Evolutionary conservation across 1,140 invertebrate genomes (phyloP), one percentile per base, ranked within the genome.

Genomic region (Platyura marginata): DNA sequence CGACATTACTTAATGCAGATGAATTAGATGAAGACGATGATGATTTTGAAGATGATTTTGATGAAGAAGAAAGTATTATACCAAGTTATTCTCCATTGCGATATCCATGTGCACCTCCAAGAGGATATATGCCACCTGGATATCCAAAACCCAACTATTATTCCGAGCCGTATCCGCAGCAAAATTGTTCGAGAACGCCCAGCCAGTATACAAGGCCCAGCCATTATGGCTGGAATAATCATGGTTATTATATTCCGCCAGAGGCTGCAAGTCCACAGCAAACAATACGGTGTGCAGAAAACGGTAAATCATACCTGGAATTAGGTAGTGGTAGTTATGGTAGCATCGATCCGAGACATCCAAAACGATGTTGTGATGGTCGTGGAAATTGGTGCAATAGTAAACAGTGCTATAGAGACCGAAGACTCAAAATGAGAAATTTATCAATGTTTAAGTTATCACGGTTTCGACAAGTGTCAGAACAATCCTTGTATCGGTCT

Each of bases 391-490:
- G 82, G 72, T 84, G 81, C 55, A 74, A 77, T 37, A 78, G 77
- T 19, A 64, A 75, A 19, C 73, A 72, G 29, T 85, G 81, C 54
- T 89, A 89, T 59, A 73, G 81, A 53, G 82, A 88, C 52, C 74
- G 86, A 41, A 68, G 90, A 15, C 73, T 90, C 47, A 83, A 86
- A 49, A 85, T 94, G 48, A 75, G 93, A 51, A 90, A 92, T 56
- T 75, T 93, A 35, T 92, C 87, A 41, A 87, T 93, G 75, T 81
- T 81, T 57, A 96, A 96, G 64, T 66, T 96, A 44, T 83, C 83
- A 46, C 71, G 83, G 51, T 86, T 85, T 51, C 72, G 86, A 18
- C 85, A 90, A 61, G 84, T 81, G 46, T 79, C 82, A 2, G 89
- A 94, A 57, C 87, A 89, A 13, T 85, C 81, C 44, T 66, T 96